Evolutionary conservation across 2,888 invertebrate species (phyloP), one percentile per base, ranked within the genome.

Genomic region (Nomada ruficornis): DNA sequence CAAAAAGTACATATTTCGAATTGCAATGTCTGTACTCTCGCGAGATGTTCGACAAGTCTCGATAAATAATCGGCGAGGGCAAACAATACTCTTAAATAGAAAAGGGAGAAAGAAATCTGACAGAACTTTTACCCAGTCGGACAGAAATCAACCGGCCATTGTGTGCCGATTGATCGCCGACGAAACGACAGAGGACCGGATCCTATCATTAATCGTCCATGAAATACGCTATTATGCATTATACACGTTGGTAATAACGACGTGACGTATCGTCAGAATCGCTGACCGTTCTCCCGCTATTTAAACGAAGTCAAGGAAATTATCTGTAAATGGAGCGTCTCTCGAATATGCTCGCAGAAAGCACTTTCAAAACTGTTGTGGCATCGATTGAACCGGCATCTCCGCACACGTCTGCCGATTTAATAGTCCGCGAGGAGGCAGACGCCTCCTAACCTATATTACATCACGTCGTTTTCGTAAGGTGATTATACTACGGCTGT

Each of bases 301-400:
- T 67, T 67, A 62, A 80, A 80, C 65, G 80, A 42, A 82, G 75
- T 68, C 80, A 80, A 82, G 80, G 80, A 82, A 82, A 77, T 75
- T 70, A 80, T 23, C 64, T 77, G 18, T 65, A 81, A 81, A 76
- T 67, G 62, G 81, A 73, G 81, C 76, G 59, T 20, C 20, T 23
- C 42, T 36, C 36, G 36, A 36, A 36, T 36, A 36, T 36, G 29
- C 60, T 52, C 65, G 54, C 69, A 44, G 75, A 75, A 75, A 82
- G 75, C 52, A 75, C 82, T 80, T 80, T 82, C 80, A 59, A 75
- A 75, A 65, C 50, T 15, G 67, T 63, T 75, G 52, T 59, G 36
- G 55, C 67, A 42, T 74, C 80, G 80, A 71, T 82, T 76, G 71
- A 80, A 71, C 65, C 71, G 36, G 57, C 71, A 44, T 71, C 70